Evolutionary conservation across 2,113 vertebrate species (phyloP), one percentile per base, ranked within the genome.

Genomic region (Carettochelys insculpta): DNA sequence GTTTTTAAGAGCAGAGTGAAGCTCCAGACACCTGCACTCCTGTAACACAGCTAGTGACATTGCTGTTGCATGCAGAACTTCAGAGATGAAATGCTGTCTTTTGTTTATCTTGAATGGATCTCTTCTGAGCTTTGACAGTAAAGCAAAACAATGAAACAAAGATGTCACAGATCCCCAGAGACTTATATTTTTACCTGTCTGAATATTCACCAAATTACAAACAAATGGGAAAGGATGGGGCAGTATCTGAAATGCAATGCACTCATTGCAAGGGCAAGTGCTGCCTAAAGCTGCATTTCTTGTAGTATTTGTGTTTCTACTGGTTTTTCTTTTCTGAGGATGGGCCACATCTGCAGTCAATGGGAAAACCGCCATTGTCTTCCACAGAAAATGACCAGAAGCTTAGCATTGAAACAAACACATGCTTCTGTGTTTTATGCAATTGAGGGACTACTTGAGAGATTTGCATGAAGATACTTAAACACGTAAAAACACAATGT

Each of bases 181-280:
- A 78, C 50, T 90, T 54, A 22, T 91, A 79, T 94, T 94, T 90
- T 48, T 95, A 85, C 82, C 83, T 87, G n/a, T 87, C 75, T 95
- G 93, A 93, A 56, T 90, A 78, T 96, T 94, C 92, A 94, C 95
- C 91, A 92, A 95, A 94, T 92, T 95, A 88, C 86, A 96, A 77
- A 56, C 78, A 94, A 95, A 77, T 90, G 89, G 86, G 82, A 83
- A 31, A 86, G 10, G 53, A 88, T 5, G 56, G 54, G 86, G 58
- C 61, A 13, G 48, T 61, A 80, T 90, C 41, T 93, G 93, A 82
- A 78, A 94, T 85, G 79, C 93, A 89, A 34, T 31, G 58, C 9
- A 1, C 8, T 90, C 31, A 54, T 92, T 96, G 92, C 90, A 92
- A 94, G 87, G 73, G 77, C 82, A 91, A 89, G 93, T 88, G 53